Evolutionary conservation across 2,888 invertebrate species (phyloP).

Genomic region (Xiphydria camelus): DNA sequence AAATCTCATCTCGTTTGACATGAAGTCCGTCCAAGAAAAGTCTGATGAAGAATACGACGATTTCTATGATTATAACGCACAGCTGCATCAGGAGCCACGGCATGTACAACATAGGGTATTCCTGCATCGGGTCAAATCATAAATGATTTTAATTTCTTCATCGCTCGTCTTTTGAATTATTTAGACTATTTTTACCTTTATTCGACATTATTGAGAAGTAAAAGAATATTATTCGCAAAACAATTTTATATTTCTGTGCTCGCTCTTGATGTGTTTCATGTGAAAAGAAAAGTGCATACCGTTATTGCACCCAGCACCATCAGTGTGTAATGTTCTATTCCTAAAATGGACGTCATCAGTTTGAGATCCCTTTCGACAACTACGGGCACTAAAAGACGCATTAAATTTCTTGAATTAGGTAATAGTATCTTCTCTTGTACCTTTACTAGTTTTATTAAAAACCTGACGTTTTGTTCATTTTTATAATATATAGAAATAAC

Average conservation of each 20-base stretch:
- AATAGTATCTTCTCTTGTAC: background rate
- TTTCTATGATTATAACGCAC: constrained; percentile 49
- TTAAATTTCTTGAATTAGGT: no score
- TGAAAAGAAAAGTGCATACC: constrained; percentile 29
- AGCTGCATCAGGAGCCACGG: constrained; percentile 55
- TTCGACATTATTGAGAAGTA: no score
- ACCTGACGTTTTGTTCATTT: background rate
- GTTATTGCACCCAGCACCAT: constrained; percentile 52
- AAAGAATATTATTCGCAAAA: no score
- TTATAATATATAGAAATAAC: background rate
- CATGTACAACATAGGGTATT: constrained; percentile 50
- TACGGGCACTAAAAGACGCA: constrained; percentile 33
- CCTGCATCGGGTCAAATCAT: constrained; percentile 29
- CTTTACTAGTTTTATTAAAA: background rate
- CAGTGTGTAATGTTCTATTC: constrained; percentile 52
- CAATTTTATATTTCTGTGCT: no score
- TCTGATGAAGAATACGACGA: constrained; percentile 45
- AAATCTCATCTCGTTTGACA: constrained; percentile 46
- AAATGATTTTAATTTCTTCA: no score
- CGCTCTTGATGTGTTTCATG: no score
- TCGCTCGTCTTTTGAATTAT: no score
- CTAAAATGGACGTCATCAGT: constrained; percentile 52
- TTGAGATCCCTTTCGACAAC: constrained; percentile 50
- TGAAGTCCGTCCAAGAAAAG: constrained; percentile 50
- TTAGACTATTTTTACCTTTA: no score